A percentile compares a stretch with the other conserved stretches of the same genome.
phyloP scores from a whole-genome alignment of 2,797 vertebrate genomes.

The Enteromius mattozi region DNA sequence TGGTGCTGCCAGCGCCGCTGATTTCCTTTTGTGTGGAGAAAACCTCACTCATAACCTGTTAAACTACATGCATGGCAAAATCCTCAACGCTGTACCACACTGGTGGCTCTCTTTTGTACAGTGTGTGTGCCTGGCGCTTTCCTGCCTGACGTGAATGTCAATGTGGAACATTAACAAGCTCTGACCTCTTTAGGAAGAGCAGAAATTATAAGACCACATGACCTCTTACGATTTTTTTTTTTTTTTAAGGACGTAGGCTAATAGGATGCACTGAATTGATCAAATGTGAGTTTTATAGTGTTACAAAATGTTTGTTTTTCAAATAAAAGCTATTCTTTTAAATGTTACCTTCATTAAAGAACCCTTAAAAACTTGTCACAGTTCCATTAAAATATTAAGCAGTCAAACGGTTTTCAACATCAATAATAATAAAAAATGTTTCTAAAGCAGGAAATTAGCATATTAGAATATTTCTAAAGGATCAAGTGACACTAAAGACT shows the following conservation, averaged over 20 bases:
- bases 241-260: neutral
- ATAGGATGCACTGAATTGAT: neutral
- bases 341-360: neutral
- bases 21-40: conserved; percentile 61
- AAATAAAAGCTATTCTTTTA: neutral
- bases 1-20: conserved; percentile 65
- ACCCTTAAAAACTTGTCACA: neutral
- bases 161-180: conserved; percentile 13
- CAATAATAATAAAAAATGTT: neutral
- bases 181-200: neutral
- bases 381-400: neutral
- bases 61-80: neutral
- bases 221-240: neutral
- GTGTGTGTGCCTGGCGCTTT: neutral
- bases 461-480: neutral
- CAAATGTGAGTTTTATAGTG: neutral
- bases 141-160: neutral
- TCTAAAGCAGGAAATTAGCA: neutral
- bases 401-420: neutral
- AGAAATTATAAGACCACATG: neutral
- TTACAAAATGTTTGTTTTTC: neutral
- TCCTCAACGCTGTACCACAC: neutral
- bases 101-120: neutral
- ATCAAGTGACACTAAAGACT: neutral
- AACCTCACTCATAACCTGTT: conserved; percentile 61